Percentiles rank a stretch among this genome's conserved stretches.
These are phyloP conservation scores for Campoplex capitator DNA, from an alignment of 2,888 invertebrate genomes.

Conservation along the genomic window DNA sequence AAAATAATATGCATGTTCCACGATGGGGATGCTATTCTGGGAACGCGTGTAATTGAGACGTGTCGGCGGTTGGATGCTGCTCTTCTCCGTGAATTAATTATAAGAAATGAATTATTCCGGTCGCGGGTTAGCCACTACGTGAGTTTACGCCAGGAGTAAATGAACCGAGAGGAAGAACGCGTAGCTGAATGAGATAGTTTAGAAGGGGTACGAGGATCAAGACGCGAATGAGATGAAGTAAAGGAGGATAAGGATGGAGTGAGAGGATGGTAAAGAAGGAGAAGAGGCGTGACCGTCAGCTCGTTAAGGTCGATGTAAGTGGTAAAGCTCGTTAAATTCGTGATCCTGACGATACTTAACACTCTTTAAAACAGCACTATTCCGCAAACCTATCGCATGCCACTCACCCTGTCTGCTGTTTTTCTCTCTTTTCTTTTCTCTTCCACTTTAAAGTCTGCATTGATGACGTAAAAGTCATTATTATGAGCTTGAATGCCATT, in stretches of 20 bases:
- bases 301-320: slow-evolving; percentile 71
- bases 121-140: slow-evolving; percentile 66
- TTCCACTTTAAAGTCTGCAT: neutral
- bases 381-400: slow-evolving; percentile 57
- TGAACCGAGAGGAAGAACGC: slow-evolving; percentile 57
- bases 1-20: slow-evolving; percentile 37
- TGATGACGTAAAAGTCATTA: neutral
- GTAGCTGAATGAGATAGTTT: slow-evolving; percentile 49
- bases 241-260: slow-evolving; percentile 38
- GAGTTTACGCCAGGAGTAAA: slow-evolving; percentile 64
- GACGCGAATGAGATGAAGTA: slow-evolving; percentile 40
- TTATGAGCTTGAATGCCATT: neutral
- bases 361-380: slow-evolving; percentile 67
- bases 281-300: slow-evolving; percentile 56
- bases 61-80: slow-evolving; percentile 53
- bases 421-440: neutral
- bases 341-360: slow-evolving; percentile 68
- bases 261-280: slow-evolving; percentile 24
- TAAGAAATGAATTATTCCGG: slow-evolving; percentile 70
- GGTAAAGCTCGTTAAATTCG: slow-evolving; percentile 71
- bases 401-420: slow-evolving; percentile 43
- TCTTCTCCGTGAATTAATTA: slow-evolving; percentile 68
- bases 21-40: slow-evolving; percentile 12
- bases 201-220: slow-evolving; percentile 23
- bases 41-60: slow-evolving; percentile 66